Evolutionary conservation across 2,113 vertebrate species (phyloP).

Genomic region (Aspidoscelis tigris): DNA sequence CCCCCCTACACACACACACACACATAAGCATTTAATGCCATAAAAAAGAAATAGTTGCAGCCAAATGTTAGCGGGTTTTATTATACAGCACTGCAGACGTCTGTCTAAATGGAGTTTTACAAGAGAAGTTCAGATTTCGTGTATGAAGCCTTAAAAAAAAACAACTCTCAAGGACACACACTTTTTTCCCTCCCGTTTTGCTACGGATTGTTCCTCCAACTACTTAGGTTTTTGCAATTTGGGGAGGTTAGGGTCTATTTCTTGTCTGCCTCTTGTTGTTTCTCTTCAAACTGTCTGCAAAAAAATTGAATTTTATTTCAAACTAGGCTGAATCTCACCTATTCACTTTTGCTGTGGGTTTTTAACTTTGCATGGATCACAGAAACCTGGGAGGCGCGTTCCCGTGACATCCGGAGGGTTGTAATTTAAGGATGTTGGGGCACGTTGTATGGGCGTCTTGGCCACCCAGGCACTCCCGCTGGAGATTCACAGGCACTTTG

Average conservation of each 20-base stretch:
- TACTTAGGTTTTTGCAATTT: background rate
- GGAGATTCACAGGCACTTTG: too few species aligned
- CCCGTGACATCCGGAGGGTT: too few species aligned
- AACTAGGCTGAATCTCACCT: constrained; percentile 30
- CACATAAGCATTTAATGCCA: constrained; percentile 41
- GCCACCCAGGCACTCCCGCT: too few species aligned
- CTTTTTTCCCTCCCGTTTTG: constrained; percentile 22
- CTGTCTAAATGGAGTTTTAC: constrained; percentile 42
- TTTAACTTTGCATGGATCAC: too few species aligned
- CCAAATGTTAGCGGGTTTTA: constrained; percentile 51
- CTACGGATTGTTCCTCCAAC: constrained; percentile 2
- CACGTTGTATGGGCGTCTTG: too few species aligned
- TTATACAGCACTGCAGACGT: constrained; percentile 30
- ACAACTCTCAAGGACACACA: background rate
- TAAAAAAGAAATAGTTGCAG: constrained; percentile 31
- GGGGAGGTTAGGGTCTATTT: background rate
- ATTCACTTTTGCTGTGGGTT: background rate
- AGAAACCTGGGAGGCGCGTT: too few species aligned
- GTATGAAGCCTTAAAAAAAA: constrained; percentile 20
- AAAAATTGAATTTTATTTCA: background rate
- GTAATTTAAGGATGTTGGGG: too few species aligned
- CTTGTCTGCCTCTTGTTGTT: constrained; percentile 26
- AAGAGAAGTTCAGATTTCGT: constrained; percentile 28
- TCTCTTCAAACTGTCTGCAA: constrained; percentile 4
- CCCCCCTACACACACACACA: constrained; percentile 1